Base-by-base conservation (phyloP, 2,888 invertebrate genomes). In the Pyrgus malvae region DNA sequence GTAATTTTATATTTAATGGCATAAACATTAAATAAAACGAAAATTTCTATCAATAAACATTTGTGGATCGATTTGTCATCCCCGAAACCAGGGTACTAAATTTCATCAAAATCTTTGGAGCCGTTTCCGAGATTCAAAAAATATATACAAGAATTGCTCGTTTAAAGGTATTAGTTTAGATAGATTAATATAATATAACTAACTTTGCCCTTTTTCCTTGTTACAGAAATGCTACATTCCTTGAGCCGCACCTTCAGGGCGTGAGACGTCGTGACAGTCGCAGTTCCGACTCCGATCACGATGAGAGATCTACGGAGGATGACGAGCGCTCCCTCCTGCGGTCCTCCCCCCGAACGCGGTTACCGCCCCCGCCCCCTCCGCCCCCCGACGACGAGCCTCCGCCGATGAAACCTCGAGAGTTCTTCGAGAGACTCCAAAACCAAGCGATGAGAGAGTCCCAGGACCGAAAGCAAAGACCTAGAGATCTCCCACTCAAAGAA, bases 181-280 rank as follows among this genome's bases (percentile, higher is more conserved):
- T n/a, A n/a, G n/a, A n/a, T n/a, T n/a, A n/a, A n/a, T n/a, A n/a
- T n/a, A n/a, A n/a, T n/a, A n/a, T n/a, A n/a, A n/a, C n/a, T n/a
- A n/a, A n/a, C n/a, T n/a, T n/a, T n/a, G n/a, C n/a, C n/a, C n/a
- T n/a, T n/a, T n/a, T n/a, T 37, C 17, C 37, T 83, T 82, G 74
- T 93, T 93, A 0, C 92, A 95, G 95, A 90, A 94, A 93, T 88
- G 94, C 94, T 76, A 92, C 93, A 61, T 95, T 95, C 79, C 91
- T 95, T 71, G 95, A 95, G 77, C 94, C 94, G 29, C 94, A 94
- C 76, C 89, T 94, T 62, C 94, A 94, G 72, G 92, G 92, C 41
- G 83, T 93, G 72, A 83, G 89, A 56, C 78, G 91, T 64, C 74
- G 91, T 60, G 73, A 91, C 78, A 81, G 91, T 73, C 67, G 85